Base-by-base conservation (phyloP, 2,888 invertebrate genomes). In the Elmis aenea region DNA sequence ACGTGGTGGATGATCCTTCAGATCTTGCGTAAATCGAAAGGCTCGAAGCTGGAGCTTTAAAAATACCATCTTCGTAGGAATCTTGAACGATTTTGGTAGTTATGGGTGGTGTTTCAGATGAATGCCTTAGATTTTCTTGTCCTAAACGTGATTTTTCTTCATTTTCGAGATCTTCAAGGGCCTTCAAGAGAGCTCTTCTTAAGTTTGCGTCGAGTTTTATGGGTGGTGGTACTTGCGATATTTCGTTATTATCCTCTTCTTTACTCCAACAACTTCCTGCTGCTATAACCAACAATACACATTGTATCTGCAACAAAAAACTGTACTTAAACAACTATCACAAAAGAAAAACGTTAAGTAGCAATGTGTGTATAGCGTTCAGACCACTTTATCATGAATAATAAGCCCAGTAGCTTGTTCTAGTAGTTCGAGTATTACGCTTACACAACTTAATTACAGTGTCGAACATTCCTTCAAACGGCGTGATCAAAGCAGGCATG, bases 121-220 rank as follows among this genome's bases (percentile, higher is more conserved):
- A 13, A 5, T 9, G 5, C 13, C 2, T 6, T 9, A 11, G 4
- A 9, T 13, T 3, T 13, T 13, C 13, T 24, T 18, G 12, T 9
- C 56, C 59, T 11, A 73, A 73, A 10, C 66, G 59, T 28, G 70
- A 74, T 2, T 72, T 70, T 9, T 76, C 75, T 45, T 77, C 79
- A 45, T 78, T 76, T 65, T 88, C 86, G 28, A 88, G 68, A 54
- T 86, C 85, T 30, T 79, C 81, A 3, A 89, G 71, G 6, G 87
- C 88, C 66, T 80, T 81, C 3, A 88, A 68, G 23, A 88, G 67
- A 1, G 87, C 88, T 63, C 80, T 78, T 9, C 87, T 72, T 16
- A 89, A 75, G 45, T 81, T 83, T 25, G 81, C 80, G 61, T 87
- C 86, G 34, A 87, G 64, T 38, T 81, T 76, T 1, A 77, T 72